phyloP scores from a whole-genome alignment of 2,797 vertebrate genomes.

The Macropus fuliginosus region DNA sequence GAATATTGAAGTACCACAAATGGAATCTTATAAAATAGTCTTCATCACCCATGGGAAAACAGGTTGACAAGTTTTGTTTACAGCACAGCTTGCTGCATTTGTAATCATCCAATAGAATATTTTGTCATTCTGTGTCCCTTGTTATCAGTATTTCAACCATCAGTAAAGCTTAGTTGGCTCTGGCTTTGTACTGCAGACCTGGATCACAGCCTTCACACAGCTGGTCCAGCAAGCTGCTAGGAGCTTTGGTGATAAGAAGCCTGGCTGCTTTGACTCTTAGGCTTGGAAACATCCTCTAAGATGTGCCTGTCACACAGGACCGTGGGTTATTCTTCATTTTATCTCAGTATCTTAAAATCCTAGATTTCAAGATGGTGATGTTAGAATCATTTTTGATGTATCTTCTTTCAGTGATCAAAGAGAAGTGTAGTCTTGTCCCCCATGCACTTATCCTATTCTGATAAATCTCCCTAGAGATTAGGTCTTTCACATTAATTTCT shows the following conservation, averaged over 20 bases:
- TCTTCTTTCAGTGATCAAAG: background rate
- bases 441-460: background rate
- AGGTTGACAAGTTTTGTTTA: background rate
- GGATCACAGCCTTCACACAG: background rate
- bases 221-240: background rate
- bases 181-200: background rate
- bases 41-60: background rate
- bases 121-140: background rate
- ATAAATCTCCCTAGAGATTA: background rate
- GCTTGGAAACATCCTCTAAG: background rate
- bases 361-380: background rate
- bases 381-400: background rate
- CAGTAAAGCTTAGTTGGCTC: background rate
- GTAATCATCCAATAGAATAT: background rate
- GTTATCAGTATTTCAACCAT: background rate
- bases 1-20: background rate
- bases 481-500: background rate
- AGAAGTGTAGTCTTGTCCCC: background rate
- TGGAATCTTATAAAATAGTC: background rate
- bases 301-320: background rate
- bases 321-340: background rate
- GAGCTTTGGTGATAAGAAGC: background rate
- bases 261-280: background rate
- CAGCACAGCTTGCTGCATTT: background rate
- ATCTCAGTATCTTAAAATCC: background rate